Conservation (phyloP, 2,113 vertebrate species). For the Eolophus roseicapilla region DNA sequence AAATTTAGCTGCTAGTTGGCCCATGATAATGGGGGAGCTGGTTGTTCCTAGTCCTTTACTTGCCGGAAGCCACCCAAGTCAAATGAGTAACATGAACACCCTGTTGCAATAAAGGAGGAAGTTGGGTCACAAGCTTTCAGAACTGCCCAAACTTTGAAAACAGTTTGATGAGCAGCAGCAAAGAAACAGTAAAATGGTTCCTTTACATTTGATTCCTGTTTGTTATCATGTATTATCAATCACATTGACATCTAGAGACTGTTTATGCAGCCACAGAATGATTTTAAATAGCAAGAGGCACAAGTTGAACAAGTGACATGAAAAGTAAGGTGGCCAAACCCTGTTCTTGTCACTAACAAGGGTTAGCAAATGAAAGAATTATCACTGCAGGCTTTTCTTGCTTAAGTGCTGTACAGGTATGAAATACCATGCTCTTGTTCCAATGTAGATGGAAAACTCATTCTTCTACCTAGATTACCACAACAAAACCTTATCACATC, state of each 20-base stretch:
- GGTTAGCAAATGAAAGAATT: not conserved
- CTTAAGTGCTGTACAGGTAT: not conserved
- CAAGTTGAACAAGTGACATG: not conserved
- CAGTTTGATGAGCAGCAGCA: not conserved
- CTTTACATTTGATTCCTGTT: not conserved
- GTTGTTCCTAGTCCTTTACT: not conserved
- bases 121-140: not conserved
- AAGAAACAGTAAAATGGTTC: not conserved
- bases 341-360: not conserved
- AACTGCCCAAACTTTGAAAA: not conserved
- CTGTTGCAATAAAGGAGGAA: not conserved
- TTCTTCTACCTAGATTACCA: not conserved
- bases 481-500: not conserved
- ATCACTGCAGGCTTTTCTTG: not conserved
- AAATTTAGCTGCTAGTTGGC: not conserved
- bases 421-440: not conserved
- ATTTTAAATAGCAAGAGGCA: not conserved
- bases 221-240: not conserved
- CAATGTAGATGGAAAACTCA: not conserved
- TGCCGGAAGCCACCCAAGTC: not conserved
- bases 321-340: not conserved
- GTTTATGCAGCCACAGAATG: not conserved
- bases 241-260: not conserved
- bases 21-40: not conserved
- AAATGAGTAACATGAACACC: not conserved